Percentiles rank a stretch among this genome's conserved stretches.
phyloP scores from a whole-genome alignment of 2,113 vertebrate species.

The Emydura subglobosa region DNA sequence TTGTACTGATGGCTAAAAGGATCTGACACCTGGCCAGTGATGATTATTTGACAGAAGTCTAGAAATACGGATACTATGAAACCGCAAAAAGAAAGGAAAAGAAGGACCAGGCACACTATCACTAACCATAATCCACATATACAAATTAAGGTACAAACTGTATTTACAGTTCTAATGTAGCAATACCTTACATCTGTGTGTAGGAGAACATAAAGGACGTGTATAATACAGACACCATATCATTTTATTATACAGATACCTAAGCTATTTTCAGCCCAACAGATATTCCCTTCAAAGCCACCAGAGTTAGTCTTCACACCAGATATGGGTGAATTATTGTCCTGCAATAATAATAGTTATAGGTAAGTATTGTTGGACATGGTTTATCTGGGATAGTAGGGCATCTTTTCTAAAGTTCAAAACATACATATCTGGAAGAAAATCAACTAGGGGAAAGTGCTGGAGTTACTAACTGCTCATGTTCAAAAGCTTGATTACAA shows the following conservation, averaged over 20 bases:
- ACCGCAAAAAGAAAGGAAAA: not conserved
- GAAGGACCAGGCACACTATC: not conserved
- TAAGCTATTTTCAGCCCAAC: not conserved
- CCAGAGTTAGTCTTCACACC: not conserved
- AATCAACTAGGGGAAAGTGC: not conserved
- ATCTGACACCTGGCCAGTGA: not conserved
- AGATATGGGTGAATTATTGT: not conserved
- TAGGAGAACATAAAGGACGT: not conserved
- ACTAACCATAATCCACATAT: not conserved
- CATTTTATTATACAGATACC: not conserved
- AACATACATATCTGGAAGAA: not conserved
- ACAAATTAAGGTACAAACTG: not conserved
- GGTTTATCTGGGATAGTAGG: not conserved
- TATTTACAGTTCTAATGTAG: not conserved
- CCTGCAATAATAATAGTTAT: fast-evolving
- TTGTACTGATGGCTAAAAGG: not conserved
- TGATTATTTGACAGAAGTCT: not conserved
- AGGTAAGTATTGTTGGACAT: not conserved
- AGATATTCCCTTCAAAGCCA: not conserved
- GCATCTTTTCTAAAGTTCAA: not conserved
- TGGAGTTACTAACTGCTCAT: conserved; percentile 13
- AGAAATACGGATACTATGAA: not conserved
- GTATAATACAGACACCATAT: not conserved
- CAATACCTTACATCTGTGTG: not conserved
- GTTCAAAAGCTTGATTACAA: not conserved